These are phyloP conservation scores for Gadus macrocephalus DNA, from an alignment of 2,113 vertebrate genomes.

Conservation along the genomic window DNA sequence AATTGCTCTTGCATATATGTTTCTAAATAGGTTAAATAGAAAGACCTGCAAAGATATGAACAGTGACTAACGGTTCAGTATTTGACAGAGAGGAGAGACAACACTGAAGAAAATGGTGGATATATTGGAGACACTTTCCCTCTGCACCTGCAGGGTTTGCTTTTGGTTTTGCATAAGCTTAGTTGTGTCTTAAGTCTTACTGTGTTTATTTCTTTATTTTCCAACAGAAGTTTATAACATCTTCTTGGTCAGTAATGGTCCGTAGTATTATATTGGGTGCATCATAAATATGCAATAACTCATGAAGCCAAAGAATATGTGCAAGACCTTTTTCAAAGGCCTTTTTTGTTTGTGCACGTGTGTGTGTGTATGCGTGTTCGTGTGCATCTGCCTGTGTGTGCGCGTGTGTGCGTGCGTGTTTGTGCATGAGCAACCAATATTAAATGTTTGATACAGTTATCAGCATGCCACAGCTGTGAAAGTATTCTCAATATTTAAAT, in stretches of 20 bases:
- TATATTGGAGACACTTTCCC: too few species aligned
- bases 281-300: constrained; percentile 48
- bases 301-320: constrained; percentile 36
- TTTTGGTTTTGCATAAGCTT: too few species aligned
- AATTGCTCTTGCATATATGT: too few species aligned
- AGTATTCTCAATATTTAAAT: constrained; percentile 52
- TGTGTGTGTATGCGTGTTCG: not conserved
- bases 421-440: constrained; percentile 12
- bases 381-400: not conserved
- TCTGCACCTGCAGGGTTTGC: too few species aligned
- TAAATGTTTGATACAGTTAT: constrained; percentile 41
- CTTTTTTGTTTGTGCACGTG: constrained; percentile 8
- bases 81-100: too few species aligned
- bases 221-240: constrained; percentile 21
- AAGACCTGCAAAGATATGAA: too few species aligned
- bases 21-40: too few species aligned
- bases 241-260: constrained; percentile 25
- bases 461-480: constrained; percentile 54
- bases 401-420: not conserved
- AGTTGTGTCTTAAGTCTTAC: too few species aligned
- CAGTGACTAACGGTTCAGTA: too few species aligned
- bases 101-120: too few species aligned
- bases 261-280: constrained; percentile 3
- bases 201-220: constrained; percentile 15
- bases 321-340: not conserved